Conservation (phyloP, 1,140 invertebrate genomes). For the Diabrotica virgifera region DNA sequence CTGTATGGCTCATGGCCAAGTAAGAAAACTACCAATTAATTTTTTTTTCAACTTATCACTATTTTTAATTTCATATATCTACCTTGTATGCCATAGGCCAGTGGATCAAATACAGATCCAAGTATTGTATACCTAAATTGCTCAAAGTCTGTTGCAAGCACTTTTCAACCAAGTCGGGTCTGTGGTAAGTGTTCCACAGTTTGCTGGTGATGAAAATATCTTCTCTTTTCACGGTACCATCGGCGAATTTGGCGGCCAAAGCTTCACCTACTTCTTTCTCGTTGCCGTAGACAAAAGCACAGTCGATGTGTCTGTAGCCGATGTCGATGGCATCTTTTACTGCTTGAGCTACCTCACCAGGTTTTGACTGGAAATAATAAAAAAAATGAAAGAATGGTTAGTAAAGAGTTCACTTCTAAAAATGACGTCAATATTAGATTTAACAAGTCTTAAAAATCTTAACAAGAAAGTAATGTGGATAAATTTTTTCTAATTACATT, state of each 20-base stretch:
- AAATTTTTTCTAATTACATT: too few species aligned
- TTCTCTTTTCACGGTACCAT: constrained; percentile 65
- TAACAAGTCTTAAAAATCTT: too few species aligned
- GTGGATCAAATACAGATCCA: constrained; percentile 80
- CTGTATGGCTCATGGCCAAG: too few species aligned
- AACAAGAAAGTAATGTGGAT: too few species aligned
- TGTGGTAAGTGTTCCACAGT: constrained; percentile 68
- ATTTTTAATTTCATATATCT: too few species aligned
- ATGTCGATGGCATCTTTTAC: constrained; percentile 72
- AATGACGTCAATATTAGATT: too few species aligned
- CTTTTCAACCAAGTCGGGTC: constrained; percentile 58
- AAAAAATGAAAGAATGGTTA: not conserved
- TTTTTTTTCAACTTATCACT: too few species aligned
- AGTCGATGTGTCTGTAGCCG: constrained; percentile 73
- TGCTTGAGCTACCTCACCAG: constrained; percentile 69
- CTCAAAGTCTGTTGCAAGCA: constrained; percentile 61
- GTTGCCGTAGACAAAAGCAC: constrained; percentile 69
- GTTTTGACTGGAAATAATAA: constrained; percentile 56
- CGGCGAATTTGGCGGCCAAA: constrained; percentile 66
- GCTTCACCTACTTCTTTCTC: constrained; percentile 83
- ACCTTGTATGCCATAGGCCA: constrained; percentile 64
- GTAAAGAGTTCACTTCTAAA: too few species aligned
- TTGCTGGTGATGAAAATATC: constrained; percentile 70
- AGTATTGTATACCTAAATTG: constrained; percentile 65
- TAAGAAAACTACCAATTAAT: too few species aligned